Conservation (phyloP, 2,797 vertebrate genomes). For the Chrysolophus pictus region DNA sequence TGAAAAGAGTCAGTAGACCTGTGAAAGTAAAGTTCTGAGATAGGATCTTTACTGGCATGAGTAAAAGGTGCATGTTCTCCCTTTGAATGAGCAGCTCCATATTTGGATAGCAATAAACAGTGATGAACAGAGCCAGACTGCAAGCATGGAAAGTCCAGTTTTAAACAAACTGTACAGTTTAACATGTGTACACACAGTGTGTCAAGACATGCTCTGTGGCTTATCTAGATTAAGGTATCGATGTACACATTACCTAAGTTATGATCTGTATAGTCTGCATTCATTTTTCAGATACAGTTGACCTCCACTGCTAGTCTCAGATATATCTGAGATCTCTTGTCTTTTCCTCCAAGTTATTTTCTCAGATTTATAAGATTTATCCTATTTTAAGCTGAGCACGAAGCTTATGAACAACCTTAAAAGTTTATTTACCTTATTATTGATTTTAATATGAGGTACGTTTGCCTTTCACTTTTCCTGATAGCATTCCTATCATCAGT, state of each 20-base stretch:
- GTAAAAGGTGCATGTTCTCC: neutral
- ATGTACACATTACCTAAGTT: neutral
- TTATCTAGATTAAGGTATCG: neutral
- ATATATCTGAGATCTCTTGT: neutral
- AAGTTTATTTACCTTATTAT: neutral
- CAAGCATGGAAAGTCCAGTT: too few relatives aligned
- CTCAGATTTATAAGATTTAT: neutral
- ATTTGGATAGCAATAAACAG: neutral
- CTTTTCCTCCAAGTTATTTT: constrained; percentile 13
- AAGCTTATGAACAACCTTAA: neutral
- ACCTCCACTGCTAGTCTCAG: constrained; percentile 16
- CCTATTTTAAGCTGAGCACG: neutral
- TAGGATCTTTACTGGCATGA: neutral
- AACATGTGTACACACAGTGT: neutral
- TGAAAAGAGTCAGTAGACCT: constrained; percentile 17
- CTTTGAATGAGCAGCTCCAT: neutral
- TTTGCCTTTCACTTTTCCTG: neutral
- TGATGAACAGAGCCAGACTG: neutral
- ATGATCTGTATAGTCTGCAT: neutral
- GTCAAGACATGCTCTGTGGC: neutral
- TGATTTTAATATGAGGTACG: neutral
- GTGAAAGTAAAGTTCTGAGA: constrained; percentile 26
- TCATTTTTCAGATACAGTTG: neutral
- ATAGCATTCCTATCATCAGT: neutral
- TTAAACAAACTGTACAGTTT: neutral